Percentiles rank a stretch among this genome's conserved stretches.
These are phyloP conservation scores for Metalampra italica DNA, from an alignment of 2,888 invertebrate genomes.

Conservation along the genomic window DNA sequence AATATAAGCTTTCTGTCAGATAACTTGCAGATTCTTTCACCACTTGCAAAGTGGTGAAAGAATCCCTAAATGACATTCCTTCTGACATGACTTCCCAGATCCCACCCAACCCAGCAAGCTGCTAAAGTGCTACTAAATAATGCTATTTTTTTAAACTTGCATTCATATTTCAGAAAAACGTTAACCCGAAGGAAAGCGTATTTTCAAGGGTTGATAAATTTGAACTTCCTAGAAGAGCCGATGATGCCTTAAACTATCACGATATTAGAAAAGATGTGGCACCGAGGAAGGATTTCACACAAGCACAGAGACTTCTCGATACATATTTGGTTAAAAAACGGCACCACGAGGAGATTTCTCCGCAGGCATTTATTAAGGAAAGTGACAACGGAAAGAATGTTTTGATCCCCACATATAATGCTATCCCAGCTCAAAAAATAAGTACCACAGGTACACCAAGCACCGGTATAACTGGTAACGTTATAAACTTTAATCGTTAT, in stretches of 20 bases:
- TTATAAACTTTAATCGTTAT: constrained; percentile 21
- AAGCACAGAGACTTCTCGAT: constrained; percentile 19
- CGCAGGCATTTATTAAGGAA: background rate
- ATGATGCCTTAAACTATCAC: constrained; percentile 4
- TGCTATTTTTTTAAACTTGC: background rate
- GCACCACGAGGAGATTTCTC: background rate
- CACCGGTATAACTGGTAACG: constrained; percentile 27
- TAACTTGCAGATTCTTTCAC: no score
- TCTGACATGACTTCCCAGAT: no score
- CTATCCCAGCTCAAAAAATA: background rate
- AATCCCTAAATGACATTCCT: no score
- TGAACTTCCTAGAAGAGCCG: constrained; percentile 17
- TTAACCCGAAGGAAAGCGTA: constrained; percentile 32
- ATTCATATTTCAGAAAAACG: background rate
- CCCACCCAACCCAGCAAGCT: no score
- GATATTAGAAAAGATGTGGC: constrained; percentile 32
- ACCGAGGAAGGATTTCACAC: constrained; percentile 46
- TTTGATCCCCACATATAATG: no score
- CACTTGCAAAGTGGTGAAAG: no score
- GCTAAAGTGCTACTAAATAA: no score
- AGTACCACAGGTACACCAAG: constrained; percentile 13
- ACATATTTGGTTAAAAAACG: constrained; percentile 4
- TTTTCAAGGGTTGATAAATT: constrained; percentile 32
- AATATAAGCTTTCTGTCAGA: no score
- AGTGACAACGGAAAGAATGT: background rate